Base-by-base conservation (phyloP, 2,113 vertebrate species). In the Oceanodroma tethys region DNA sequence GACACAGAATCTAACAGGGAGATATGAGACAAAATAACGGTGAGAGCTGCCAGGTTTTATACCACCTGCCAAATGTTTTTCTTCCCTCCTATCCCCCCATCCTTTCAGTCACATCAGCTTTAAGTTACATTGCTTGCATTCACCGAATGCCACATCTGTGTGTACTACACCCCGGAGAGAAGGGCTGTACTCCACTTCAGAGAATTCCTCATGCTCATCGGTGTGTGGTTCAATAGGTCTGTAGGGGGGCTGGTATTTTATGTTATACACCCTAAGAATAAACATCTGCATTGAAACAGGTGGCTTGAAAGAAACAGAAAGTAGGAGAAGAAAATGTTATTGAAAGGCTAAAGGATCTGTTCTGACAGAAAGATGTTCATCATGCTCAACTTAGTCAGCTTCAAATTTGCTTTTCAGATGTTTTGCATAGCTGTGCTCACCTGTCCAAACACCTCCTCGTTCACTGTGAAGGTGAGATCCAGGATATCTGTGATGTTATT, bases 401-500 rank as follows among this genome's bases (percentile, higher is more conserved):
- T 95, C 70, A 93, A 22, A 72, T 68, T 43, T 90, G 42, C 60
- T 91, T 94, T 95, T 75, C 36, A 90, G 38, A 88, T 85, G 58
- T 81, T 82, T 91, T 48, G 59, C 81, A 79, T 83, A 76, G 59
- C 75, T 84, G n/a, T 72, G 96, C 97, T 97, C 91, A 99, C 99
- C 99, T 99, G 99, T 93, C 99, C 99, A 97, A 99, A 99, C 90
- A 99, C 99, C 97, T 99, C 99, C 97, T 99, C 99, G 0, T 99
- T 99, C 83, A 99, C 99, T 3, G 99, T 99, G 97, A 99, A 99
- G 71, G 99, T 99, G 86, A 99, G 98, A 94, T 99, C 99, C 58
- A 99, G 98, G 93, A 99, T 99, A 94, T 99, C 99, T 13, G 99
- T 99, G 97, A 99, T 99, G 97, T 99, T 99, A 40, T 99, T 99